Evolutionary conservation across 2,888 invertebrate species (phyloP).

Genomic region (Nephrotoma guestfalica): DNA sequence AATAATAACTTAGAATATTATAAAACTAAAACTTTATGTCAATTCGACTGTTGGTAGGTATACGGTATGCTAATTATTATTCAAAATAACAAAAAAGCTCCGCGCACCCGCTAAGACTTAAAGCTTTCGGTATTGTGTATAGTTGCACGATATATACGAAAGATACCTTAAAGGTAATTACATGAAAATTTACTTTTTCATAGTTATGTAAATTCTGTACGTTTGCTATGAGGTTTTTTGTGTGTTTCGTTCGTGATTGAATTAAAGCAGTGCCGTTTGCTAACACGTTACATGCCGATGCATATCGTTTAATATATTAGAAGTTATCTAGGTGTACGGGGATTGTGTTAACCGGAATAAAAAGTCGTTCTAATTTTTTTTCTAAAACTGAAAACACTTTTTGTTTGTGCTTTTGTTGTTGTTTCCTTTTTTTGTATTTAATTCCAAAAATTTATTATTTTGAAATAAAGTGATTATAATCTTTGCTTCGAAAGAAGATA

Average conservation of each 20-base stretch:
- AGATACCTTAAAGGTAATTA: neutral
- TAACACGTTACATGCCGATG: neutral
- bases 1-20: neutral
- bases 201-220: neutral
- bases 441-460: neutral
- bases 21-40: neutral
- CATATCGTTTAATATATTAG: neutral
- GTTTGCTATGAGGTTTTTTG: neutral
- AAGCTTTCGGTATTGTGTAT: neutral
- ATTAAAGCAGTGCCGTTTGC: neutral
- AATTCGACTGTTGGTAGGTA: neutral
- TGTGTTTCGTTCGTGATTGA: neutral
- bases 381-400: neutral
- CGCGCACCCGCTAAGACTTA: neutral
- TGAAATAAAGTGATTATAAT: neutral
- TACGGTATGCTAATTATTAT: neutral
- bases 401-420: neutral
- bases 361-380: neutral
- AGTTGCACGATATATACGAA: neutral
- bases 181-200: neutral
- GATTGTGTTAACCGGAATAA: neutral
- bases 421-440: neutral
- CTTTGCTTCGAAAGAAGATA: neutral
- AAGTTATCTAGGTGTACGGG: neutral
- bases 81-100: neutral